A percentile compares a stretch with the other conserved stretches of the same genome.
Evolutionary conservation across 2,797 vertebrate genomes (phyloP).

Genomic region (Gallinago nigripennis): DNA sequence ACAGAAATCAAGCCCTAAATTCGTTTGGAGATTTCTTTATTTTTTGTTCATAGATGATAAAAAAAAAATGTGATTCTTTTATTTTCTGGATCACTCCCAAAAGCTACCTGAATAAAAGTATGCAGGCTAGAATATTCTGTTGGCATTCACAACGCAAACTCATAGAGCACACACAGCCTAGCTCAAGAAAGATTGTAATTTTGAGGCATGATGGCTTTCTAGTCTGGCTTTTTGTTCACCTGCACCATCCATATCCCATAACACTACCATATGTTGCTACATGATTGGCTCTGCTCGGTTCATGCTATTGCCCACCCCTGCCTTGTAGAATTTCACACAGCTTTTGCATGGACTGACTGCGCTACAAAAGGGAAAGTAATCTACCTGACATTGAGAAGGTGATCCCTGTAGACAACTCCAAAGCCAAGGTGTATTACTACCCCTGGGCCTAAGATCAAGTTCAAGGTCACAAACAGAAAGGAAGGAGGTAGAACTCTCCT

Average conservation of each 20-base stretch:
- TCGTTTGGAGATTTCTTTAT: background rate
- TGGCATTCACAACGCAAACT: background rate
- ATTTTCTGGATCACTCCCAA: background rate
- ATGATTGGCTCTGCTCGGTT: background rate
- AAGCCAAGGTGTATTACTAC: background rate
- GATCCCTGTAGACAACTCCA: background rate
- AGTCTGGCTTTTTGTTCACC: background rate
- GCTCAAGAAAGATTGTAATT: background rate
- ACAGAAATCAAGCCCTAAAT: background rate
- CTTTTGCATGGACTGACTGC: background rate
- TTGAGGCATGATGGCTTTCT: background rate
- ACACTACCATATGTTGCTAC: background rate
- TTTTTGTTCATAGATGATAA: background rate
- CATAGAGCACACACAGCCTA: background rate
- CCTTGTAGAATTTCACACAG: background rate
- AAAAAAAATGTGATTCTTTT: background rate
- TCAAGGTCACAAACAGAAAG: background rate
- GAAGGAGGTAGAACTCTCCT: background rate
- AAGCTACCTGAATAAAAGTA: background rate
- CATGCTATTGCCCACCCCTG: background rate
- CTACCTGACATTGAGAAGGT: background rate
- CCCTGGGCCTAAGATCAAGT: background rate
- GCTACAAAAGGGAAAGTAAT: background rate
- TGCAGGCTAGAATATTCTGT: background rate
- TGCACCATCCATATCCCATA: background rate